Percentiles rank a stretch among this genome's conserved stretches.
Conservation (phyloP, 2,113 vertebrate genomes). For the Cichladusa arquata region DNA sequence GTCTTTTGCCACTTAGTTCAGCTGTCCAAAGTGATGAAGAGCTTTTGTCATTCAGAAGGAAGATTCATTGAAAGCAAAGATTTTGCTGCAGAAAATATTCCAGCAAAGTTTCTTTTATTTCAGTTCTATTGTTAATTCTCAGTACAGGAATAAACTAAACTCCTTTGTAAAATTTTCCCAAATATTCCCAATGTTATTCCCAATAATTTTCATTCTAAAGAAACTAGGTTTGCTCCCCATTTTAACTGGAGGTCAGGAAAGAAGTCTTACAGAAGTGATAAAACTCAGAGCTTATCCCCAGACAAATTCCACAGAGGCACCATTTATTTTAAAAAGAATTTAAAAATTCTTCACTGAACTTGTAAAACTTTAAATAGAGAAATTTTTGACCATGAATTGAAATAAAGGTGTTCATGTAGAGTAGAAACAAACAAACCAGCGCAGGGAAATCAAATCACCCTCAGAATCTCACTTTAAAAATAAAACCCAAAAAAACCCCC, state of each 20-base stretch:
- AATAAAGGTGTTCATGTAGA: accelerated
- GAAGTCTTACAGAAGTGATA: neutral
- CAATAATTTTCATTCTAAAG: neutral
- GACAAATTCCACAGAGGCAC: neutral
- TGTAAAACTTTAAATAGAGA: neutral
- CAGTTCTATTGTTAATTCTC: neutral
- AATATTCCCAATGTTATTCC: neutral
- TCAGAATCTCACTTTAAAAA: neutral
- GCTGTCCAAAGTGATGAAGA: neutral
- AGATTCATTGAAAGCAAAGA: neutral
- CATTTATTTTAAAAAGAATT: neutral
- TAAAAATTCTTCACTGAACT: neutral
- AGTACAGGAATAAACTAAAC: neutral
- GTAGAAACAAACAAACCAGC: neutral
- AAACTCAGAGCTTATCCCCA: neutral
- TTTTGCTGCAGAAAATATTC: neutral
- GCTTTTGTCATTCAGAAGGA: neutral
- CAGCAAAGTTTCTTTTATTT: neutral
- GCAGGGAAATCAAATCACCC: neutral
- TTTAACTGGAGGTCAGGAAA: accelerated
- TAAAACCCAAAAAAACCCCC: accelerated
- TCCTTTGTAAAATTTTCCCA: neutral
- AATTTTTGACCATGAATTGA: neutral
- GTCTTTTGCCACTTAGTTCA: neutral
- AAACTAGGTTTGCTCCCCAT: neutral